phyloP scores from a whole-genome alignment of 2,797 vertebrate species.

The Schizopygopsis pylzovi region DNA sequence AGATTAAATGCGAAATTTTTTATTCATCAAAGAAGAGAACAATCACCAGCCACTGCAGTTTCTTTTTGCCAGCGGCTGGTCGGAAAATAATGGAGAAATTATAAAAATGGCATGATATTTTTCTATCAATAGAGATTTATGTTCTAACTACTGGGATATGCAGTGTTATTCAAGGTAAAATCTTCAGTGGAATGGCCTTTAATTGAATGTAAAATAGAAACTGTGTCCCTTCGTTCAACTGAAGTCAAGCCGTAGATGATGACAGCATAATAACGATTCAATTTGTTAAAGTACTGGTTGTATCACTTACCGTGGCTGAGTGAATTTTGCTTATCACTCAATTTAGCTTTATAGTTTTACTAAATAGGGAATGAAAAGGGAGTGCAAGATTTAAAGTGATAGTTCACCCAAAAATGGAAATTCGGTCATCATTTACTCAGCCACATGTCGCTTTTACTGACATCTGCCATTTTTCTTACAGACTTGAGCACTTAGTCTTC shows the following conservation, averaged over 20 bases:
- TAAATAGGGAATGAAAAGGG: neutral
- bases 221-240: slow-evolving; percentile 11
- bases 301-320: slow-evolving; percentile 35
- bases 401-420: neutral
- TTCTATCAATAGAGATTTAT: slow-evolving; percentile 31
- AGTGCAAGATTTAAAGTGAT: neutral
- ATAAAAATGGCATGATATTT: slow-evolving; percentile 4
- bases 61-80: slow-evolving; percentile 10
- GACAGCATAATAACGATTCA: slow-evolving; percentile 27
- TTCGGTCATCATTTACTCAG: slow-evolving; percentile 3
- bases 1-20: slow-evolving; percentile 1
- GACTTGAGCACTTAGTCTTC: slow-evolving; percentile 66
- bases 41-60: neutral
- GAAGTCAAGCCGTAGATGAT: neutral
- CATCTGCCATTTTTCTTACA: slow-evolving; percentile 72
- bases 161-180: slow-evolving; percentile 14
- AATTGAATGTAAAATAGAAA: slow-evolving; percentile 41
- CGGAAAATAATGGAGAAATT: slow-evolving; percentile 19
- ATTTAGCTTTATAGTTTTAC: slow-evolving; percentile 21
- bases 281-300: slow-evolving; percentile 19
- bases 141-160: neutral
- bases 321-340: slow-evolving; percentile 39
- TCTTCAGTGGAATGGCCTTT: neutral
- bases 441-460: slow-evolving; percentile 70
- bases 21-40: slow-evolving; percentile 11